Conservation (phyloP, 2,797 vertebrate species). For the Enteromius afrohamiltoni region DNA sequence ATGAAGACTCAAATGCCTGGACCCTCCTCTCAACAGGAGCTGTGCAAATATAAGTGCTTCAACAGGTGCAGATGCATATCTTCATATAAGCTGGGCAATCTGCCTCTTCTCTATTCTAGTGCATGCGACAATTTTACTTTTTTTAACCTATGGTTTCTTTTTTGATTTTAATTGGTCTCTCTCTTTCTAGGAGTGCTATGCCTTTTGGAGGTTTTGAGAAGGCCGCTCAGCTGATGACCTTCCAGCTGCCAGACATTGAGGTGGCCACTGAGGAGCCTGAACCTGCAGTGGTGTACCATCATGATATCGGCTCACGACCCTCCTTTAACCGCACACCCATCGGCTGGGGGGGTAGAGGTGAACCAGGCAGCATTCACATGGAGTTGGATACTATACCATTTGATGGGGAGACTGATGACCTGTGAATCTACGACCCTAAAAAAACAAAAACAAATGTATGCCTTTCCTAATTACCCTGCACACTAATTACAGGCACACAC, state of each 20-base stretch:
- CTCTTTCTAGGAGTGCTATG: constrained; percentile 83
- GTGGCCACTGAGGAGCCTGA: constrained; percentile 82
- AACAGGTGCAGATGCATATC: constrained; percentile 83
- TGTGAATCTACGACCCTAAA: constrained; percentile 75
- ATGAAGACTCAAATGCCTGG: constrained; percentile 82
- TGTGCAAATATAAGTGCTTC: constrained; percentile 88
- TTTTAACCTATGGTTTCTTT: neutral
- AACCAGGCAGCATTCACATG: constrained; percentile 84
- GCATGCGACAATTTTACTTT: neutral
- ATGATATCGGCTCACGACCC: constrained; percentile 87
- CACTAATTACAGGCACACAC: neutral
- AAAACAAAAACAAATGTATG: constrained; percentile 21
- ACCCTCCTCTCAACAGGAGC: constrained; percentile 75
- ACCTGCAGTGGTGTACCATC: constrained; percentile 86
- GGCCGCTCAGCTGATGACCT: constrained; percentile 94
- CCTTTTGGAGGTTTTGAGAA: constrained; percentile 95
- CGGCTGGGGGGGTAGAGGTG: constrained; percentile 91
- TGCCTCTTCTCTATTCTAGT: neutral
- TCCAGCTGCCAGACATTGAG: constrained; percentile 93
- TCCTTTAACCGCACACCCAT: constrained; percentile 99
- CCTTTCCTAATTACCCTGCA: neutral
- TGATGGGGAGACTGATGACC: constrained; percentile 95
- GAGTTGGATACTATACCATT: constrained; percentile 83
- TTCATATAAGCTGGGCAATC: neutral
- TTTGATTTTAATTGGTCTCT: constrained; percentile 1